phyloP scores from a whole-genome alignment of 1,140 invertebrate genomes.

The Leptopilina boulardi region DNA sequence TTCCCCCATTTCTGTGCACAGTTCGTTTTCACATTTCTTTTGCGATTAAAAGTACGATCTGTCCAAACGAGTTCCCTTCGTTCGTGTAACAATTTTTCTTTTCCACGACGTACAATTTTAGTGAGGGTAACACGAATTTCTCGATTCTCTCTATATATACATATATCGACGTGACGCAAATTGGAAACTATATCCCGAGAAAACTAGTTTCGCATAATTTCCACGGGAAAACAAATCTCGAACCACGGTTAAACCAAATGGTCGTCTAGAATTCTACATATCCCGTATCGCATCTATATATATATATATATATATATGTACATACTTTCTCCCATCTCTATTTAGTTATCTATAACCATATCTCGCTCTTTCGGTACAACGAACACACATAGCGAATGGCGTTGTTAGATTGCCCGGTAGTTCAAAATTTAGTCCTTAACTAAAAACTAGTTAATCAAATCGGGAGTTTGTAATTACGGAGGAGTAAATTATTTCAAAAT shows the following conservation, averaged over 20 bases:
- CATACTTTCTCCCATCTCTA: conserved; percentile 31
- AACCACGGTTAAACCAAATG: neutral
- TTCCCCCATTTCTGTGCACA: neutral
- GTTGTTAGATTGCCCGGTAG: conserved; percentile 12
- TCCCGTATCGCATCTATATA: neutral
- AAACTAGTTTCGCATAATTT: conserved; percentile 70
- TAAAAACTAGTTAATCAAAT: conserved; percentile 20
- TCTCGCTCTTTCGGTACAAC: conserved; percentile 6
- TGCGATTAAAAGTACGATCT: conserved; percentile 58
- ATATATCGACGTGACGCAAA: conserved; percentile 63
- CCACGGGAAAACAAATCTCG: conserved; percentile 64
- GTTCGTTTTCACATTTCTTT: conserved; percentile 61
- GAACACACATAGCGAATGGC: neutral
- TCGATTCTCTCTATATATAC: conserved; percentile 46
- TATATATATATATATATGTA: too few species aligned
- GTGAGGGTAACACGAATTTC: conserved; percentile 62
- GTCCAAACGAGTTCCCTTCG: conserved; percentile 18
- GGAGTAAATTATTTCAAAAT: neutral
- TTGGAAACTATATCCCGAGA: conserved; percentile 65
- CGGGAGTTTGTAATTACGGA: neutral
- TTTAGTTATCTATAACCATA: conserved; percentile 27
- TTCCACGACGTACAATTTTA: conserved; percentile 38
- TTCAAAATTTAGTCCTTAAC: conserved; percentile 4
- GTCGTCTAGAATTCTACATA: neutral
- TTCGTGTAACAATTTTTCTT: conserved; percentile 58